Percentiles rank a stretch among this genome's conserved stretches.
Evolutionary conservation across 2,113 vertebrate genomes (phyloP).

Genomic region (Rousettus leschenaultii): DNA sequence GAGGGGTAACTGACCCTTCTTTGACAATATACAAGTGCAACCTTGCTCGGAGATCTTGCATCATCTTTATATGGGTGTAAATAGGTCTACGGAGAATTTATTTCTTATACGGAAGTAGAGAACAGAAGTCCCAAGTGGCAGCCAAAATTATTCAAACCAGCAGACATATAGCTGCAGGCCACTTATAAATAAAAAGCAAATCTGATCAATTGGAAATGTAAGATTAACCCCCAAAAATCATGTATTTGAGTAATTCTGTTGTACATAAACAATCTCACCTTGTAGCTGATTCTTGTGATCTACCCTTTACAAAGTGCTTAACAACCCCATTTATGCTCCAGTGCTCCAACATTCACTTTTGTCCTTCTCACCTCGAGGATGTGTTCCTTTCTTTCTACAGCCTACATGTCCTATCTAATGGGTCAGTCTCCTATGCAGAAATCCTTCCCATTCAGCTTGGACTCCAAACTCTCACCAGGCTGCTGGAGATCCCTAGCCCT

Average conservation of each 20-base stretch:
- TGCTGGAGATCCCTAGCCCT: neutral
- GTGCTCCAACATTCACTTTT: neutral
- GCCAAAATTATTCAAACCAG: neutral
- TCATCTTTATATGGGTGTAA: neutral
- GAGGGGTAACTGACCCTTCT: accelerated
- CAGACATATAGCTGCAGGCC: neutral
- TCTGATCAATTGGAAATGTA: neutral
- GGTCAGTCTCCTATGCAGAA: neutral
- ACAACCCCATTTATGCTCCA: neutral
- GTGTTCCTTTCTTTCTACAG: neutral
- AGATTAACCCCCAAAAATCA: neutral
- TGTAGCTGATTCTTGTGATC: neutral
- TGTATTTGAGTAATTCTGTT: neutral
- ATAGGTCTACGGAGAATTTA: neutral
- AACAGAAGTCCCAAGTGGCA: neutral
- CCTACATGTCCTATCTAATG: accelerated
- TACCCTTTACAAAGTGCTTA: neutral
- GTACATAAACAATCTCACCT: neutral
- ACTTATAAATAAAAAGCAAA: neutral
- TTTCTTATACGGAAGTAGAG: neutral
- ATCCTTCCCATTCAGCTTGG: neutral
- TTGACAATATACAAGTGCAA: neutral
- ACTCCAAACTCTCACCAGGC: neutral
- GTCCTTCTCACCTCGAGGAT: neutral
- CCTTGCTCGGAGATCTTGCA: neutral